A percentile compares a stretch with the other conserved stretches of the same genome.
These are phyloP conservation scores for Rostratula benghalensis DNA, from an alignment of 2,113 vertebrate species.

Conservation along the genomic window DNA sequence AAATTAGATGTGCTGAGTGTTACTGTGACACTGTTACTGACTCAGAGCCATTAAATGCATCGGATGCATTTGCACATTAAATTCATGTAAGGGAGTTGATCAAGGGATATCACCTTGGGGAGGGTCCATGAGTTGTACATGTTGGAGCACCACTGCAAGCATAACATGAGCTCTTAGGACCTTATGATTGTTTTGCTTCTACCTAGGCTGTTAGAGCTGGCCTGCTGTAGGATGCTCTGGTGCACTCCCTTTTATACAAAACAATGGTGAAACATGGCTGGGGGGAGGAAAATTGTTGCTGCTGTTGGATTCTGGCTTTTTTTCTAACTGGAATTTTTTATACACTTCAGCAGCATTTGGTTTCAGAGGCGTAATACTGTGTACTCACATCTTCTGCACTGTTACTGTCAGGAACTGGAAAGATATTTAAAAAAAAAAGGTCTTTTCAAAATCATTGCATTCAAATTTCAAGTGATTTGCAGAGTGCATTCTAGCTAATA, in stretches of 20 bases:
- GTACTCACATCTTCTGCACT: rapidly evolving
- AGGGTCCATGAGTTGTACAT: rapidly evolving
- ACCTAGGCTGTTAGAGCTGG: not conserved
- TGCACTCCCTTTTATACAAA: not conserved
- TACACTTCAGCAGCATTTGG: not conserved
- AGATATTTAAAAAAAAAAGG: not conserved
- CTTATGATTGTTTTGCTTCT: not conserved
- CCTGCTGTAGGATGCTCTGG: not conserved
- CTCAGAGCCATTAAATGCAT: not conserved
- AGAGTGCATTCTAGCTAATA: not conserved
- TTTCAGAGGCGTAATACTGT: not conserved
- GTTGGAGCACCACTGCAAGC: not conserved
- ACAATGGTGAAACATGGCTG: rapidly evolving
- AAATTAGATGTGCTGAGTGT: not conserved
- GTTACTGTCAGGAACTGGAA: not conserved
- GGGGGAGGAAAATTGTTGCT: not conserved
- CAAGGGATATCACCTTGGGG: not conserved
- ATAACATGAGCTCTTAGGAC: not conserved
- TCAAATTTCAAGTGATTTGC: not conserved
- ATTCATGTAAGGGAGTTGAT: not conserved
- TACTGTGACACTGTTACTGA: not conserved
- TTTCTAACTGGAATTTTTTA: not conserved
- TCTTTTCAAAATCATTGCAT: not conserved
- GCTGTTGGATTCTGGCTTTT: not conserved
- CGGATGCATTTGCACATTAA: not conserved